phyloP scores from a whole-genome alignment of 2,888 invertebrate genomes.

The Drosophila trichaetosa region DNA sequence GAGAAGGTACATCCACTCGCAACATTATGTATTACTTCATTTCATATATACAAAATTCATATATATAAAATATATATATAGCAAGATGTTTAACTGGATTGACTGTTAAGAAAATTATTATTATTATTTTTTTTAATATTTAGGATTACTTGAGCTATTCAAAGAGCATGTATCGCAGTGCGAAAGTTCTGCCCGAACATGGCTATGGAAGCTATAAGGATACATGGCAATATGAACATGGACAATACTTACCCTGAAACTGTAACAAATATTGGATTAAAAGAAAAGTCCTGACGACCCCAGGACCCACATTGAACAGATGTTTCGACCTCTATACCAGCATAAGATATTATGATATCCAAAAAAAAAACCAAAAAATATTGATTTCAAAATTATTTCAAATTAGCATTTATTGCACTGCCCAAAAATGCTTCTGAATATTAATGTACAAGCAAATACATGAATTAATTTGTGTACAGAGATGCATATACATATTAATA shows the following conservation, averaged over 20 bases:
- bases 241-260: constrained; percentile 77
- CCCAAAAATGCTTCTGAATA: constrained; percentile 10
- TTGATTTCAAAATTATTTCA: not conserved
- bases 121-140: not conserved
- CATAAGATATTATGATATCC: constrained; percentile 44
- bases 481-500: not conserved
- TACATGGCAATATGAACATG: constrained; percentile 69
- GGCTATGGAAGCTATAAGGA: constrained; percentile 49
- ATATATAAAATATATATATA: not conserved
- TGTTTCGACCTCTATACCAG: not conserved
- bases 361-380: constrained; percentile 27
- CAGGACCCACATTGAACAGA: not conserved
- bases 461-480: constrained; percentile 3
- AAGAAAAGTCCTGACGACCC: not conserved
- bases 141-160: constrained; percentile 74
- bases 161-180: constrained; percentile 69
- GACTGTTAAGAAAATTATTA: not conserved
- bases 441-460: constrained; percentile 28
- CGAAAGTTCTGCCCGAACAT: constrained; percentile 66
- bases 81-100: not conserved
- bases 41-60: no score
- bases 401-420: constrained; percentile 12
- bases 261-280: not conserved
- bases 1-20: constrained; percentile 42
- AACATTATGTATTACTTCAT: not conserved